These are phyloP conservation scores for Pavo muticus DNA, from an alignment of 2,113 vertebrate genomes.

Conservation along the genomic window DNA sequence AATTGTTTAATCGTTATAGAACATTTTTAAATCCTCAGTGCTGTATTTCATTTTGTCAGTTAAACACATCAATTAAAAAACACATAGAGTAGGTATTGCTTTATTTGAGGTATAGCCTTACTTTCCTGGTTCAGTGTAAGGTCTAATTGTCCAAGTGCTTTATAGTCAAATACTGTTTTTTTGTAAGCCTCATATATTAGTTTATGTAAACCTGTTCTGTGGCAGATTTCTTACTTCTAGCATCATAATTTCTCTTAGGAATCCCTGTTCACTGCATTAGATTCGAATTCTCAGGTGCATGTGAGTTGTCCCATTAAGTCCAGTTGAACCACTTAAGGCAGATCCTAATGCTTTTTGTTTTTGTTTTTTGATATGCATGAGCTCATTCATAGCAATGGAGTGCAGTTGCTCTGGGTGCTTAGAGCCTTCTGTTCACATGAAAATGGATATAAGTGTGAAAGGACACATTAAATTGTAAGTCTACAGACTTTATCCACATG, in stretches of 20 bases:
- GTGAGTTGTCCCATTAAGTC: background rate
- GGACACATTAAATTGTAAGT: background rate
- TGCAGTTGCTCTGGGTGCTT: background rate
- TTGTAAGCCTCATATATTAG: background rate
- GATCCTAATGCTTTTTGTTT: background rate
- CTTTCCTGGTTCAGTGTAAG: background rate
- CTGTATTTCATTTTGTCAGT: slow-evolving; percentile 23
- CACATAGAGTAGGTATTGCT: background rate
- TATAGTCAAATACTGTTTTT: background rate
- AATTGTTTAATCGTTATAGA: slow-evolving; percentile 47
- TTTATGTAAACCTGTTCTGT: background rate
- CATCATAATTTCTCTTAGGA: background rate
- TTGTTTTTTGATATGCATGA: background rate
- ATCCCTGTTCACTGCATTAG: background rate
- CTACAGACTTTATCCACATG: fast-evolving
- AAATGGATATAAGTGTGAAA: background rate
- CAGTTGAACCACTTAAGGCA: background rate
- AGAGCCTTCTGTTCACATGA: background rate
- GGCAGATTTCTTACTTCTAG: background rate
- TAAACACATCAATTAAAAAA: background rate
- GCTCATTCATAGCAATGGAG: background rate
- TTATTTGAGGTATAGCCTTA: background rate
- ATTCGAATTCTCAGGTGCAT: background rate
- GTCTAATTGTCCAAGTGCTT: background rate
- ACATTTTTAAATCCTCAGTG: slow-evolving; percentile 33